Evolutionary conservation across 2,797 vertebrate species (phyloP), one percentile per base, ranked within the genome.

Genomic region (Myioborus miniatus): DNA sequence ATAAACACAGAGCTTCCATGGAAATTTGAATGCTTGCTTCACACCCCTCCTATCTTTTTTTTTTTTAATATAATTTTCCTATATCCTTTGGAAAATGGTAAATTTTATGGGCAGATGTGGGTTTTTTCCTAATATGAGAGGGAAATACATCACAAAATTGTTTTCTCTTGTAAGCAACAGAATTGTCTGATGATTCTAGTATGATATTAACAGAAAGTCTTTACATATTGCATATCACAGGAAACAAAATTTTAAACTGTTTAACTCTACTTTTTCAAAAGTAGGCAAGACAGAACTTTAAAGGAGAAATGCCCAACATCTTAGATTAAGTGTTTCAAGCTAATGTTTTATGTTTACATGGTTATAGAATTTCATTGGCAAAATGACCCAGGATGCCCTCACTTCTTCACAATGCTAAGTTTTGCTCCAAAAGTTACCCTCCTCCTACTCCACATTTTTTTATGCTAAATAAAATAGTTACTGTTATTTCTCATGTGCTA

Each of bases 1-100:
- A 95, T 84, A 92, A 96, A 92, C 74, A 94, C 91, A 94, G 85
- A 90, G 93, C 79, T 87, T 60, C 95, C 94, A 91, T 30, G 69
- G 89, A 87, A 92, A 91, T 93, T 24, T 34, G 15, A 92, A 74
- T 80, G 93, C 75, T 82, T 78, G 82, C 71, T 89, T 87, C 89
- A 85, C 52, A 65, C n/a, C 32, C n/a, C 8, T 49, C 24, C 26
- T 12, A 12, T 21, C 15, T 3, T n/a, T 7, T n/a, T 59, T 32
- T 30, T 24, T 72, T 29, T 59, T n/a, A 84, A 70, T 46, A 56
- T 53, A 39, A 39, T 58, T 93, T 89, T 91, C 44, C 21, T 72
- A 55, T n/a, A 56, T 34, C 11, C n/a, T 91, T 67, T 7, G 15
- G n/a, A 75, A 90, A 93, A 43, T 15, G 12, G 22, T 22, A 65